Conservation (phyloP, 1,140 invertebrate genomes). For the Campoletis sonorensis region DNA sequence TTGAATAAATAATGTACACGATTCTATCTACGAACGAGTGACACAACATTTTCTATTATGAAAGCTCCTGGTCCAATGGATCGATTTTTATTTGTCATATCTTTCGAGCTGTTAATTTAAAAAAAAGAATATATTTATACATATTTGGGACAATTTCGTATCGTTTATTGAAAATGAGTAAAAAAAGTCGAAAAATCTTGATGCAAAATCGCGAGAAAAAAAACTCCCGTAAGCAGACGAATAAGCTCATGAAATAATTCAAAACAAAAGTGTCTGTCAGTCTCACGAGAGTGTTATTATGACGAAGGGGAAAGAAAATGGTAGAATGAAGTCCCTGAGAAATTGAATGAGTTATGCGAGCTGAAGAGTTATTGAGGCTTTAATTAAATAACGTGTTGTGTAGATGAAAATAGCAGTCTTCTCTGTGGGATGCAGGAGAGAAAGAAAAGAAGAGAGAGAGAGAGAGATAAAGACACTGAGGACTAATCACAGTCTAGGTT, state of each 20-base stretch:
- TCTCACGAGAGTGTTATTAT: background rate
- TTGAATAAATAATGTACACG: too few relatives aligned
- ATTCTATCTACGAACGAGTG: too few relatives aligned
- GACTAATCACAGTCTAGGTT: conserved; percentile 17
- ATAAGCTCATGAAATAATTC: background rate
- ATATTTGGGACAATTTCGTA: too few relatives aligned
- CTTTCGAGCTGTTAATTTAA: too few relatives aligned
- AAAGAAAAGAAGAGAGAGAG: background rate
- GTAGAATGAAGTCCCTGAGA: background rate
- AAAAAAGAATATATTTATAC: too few relatives aligned
- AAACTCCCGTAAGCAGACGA: too few relatives aligned
- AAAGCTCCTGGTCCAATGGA: too few relatives aligned
- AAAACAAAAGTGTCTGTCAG: background rate
- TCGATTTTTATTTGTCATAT: too few relatives aligned
- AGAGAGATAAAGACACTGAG: background rate
- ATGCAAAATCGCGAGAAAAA: too few relatives aligned
- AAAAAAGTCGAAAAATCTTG: too few relatives aligned
- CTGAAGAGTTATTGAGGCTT: background rate
- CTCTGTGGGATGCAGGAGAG: conserved; percentile 16
- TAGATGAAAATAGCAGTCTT: conserved; percentile 22
- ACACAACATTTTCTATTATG: too few relatives aligned
- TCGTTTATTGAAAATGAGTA: too few relatives aligned
- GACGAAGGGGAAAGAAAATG: background rate
- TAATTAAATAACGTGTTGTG: conserved; percentile 27
- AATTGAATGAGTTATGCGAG: conserved; percentile 30